Evolutionary conservation across 2,888 invertebrate genomes (phyloP).

Genomic region (Spilarctia lutea): DNA sequence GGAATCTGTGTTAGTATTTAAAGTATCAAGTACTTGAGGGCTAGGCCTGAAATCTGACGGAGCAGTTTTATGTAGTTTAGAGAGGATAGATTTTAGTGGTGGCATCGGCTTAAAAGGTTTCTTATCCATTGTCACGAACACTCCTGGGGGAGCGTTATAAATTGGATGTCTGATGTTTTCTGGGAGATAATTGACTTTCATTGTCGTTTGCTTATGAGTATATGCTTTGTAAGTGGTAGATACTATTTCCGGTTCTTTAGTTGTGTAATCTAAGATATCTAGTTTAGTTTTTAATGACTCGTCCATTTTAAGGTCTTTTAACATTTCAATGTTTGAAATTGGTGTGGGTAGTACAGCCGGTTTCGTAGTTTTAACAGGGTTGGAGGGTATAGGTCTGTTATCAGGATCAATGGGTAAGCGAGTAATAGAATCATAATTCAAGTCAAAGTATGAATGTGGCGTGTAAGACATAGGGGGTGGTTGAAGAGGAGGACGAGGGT

Average conservation of each 20-base stretch:
- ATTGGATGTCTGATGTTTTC: constrained; percentile 78
- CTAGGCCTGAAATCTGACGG: constrained; percentile 78
- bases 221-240: constrained; percentile 60
- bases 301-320: constrained; percentile 61
- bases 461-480: constrained; percentile 58
- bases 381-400: constrained; percentile 61
- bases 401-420: constrained; percentile 58
- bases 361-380: constrained; percentile 68
- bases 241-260: constrained; percentile 60
- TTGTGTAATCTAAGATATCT: constrained; percentile 61
- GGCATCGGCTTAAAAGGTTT: constrained; percentile 84
- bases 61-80: constrained; percentile 62
- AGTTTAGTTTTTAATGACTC: constrained; percentile 52
- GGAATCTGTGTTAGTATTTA: constrained; percentile 69
- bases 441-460: constrained; percentile 65
- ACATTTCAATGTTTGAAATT: constrained; percentile 39
- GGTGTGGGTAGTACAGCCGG: constrained; percentile 75
- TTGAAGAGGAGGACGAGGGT: constrained; percentile 63
- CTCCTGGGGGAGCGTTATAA: constrained; percentile 81
- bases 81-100: constrained; percentile 69
- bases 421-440: constrained; percentile 45
- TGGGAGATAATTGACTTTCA: constrained; percentile 69
- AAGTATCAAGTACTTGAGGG: constrained; percentile 75
- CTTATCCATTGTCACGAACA: constrained; percentile 81
- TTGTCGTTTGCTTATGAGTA: constrained; percentile 61